These are phyloP conservation scores for Ischnus inquisitorius DNA, from an alignment of 2,888 invertebrate genomes.

Conservation along the genomic window DNA sequence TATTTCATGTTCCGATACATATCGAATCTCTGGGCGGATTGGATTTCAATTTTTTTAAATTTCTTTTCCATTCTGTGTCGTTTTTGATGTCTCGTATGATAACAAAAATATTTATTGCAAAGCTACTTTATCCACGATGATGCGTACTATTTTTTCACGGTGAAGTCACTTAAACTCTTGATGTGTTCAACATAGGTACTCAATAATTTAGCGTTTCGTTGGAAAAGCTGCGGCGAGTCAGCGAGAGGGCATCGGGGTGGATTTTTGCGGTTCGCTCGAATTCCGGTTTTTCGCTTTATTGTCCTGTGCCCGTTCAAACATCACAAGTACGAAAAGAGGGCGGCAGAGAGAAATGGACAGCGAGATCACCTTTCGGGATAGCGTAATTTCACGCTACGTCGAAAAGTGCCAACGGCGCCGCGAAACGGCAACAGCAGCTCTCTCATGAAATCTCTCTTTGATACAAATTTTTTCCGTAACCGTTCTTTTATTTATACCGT, in stretches of 20 bases:
- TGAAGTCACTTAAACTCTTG: too few relatives aligned
- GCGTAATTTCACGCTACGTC: conserved; percentile 57
- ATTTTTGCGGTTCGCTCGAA: conserved; percentile 24
- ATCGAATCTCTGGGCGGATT: too few relatives aligned
- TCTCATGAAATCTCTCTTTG: neutral
- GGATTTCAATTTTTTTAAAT: neutral
- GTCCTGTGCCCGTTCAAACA: conserved; percentile 9
- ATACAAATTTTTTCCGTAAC: neutral
- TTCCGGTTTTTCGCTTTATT: conserved; percentile 24
- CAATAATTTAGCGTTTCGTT: too few relatives aligned
- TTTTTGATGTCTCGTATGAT: neutral
- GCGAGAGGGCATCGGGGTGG: neutral
- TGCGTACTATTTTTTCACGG: neutral
- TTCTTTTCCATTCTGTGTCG: neutral
- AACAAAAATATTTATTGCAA: neutral
- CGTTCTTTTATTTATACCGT: neutral
- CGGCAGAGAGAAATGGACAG: neutral
- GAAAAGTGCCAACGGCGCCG: conserved; percentile 1
- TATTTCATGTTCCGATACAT: too few relatives aligned
- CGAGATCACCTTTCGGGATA: conserved; percentile 35
- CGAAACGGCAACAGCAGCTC: neutral
- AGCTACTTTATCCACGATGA: too few relatives aligned
- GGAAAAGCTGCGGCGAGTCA: neutral
- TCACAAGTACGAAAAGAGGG: neutral
- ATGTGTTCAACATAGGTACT: too few relatives aligned